Evolutionary conservation across 2,797 vertebrate genomes (phyloP).

Genomic region (Adelosebastes latens): DNA sequence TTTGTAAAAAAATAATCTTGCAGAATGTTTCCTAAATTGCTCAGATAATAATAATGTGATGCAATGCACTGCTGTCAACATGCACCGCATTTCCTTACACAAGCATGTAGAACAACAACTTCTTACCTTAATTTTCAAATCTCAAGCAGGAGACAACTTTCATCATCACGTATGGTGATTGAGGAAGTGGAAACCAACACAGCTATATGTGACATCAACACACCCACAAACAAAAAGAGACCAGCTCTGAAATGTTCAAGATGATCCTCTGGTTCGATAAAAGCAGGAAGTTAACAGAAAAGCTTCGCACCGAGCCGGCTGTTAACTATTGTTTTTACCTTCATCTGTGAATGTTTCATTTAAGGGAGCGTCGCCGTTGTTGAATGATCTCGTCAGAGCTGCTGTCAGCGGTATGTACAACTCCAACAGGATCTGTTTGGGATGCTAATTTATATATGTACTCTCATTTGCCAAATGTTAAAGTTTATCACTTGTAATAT

Average conservation of each 20-base stretch:
- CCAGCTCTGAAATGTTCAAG: neutral
- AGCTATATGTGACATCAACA: neutral
- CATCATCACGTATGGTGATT: fast-evolving
- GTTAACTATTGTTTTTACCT: neutral
- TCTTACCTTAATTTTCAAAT: fast-evolving
- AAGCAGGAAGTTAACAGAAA: neutral
- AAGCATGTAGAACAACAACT: fast-evolving
- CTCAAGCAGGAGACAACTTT: no score
- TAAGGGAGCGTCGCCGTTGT: neutral
- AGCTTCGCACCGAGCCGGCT: fast-evolving
- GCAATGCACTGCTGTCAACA: neutral
- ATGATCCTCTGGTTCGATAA: neutral
- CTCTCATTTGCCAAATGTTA: neutral
- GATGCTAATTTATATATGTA: neutral
- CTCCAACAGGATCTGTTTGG: neutral
- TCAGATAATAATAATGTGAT: neutral
- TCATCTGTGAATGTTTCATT: neutral
- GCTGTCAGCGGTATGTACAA: conserved; percentile 17
- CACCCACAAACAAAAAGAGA: neutral
- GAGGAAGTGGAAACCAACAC: neutral
- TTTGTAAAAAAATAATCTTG: neutral
- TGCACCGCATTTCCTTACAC: neutral
- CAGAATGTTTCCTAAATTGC: neutral
- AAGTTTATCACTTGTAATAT: neutral
- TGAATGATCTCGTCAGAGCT: neutral